Evolutionary conservation across 2,888 invertebrate genomes (phyloP), one percentile per base, ranked within the genome.

Genomic region (Chalcosyrphus nemorum): DNA sequence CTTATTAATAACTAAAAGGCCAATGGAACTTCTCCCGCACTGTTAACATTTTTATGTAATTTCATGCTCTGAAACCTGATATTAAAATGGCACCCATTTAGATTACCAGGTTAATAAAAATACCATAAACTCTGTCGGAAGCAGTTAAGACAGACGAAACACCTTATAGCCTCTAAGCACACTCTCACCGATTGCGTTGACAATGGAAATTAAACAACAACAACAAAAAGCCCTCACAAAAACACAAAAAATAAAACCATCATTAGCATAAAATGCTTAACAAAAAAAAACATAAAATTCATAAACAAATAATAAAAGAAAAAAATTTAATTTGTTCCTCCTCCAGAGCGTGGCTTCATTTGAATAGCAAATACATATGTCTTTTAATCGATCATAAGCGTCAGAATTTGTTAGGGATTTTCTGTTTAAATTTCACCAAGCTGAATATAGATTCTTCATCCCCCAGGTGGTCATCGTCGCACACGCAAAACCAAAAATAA

Each of bases 71-170:
- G n/a, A 57, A 65, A 66, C 65, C 38, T 35, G 56, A 56, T 75
- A 56, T 56, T 35, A 9, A 65, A 65, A 47, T 21, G 56, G 9
- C 65, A 75, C 29, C 38, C 66, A 66, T 75, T 61, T 50, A 66
- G 66, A 66, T 52, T 38, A 66, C 54, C 57, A 45, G 41, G 57
- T 9, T 59, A 66, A 59, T 66, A 32, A 76, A 50, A 54, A 35
- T 9, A 1, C n/a, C 45, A 56, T 65, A 57, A 76, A 76, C 15
- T 21, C 35, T 68, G 32, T 59, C 66, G 76, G 76, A 76, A 76
- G 76, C 76, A 17, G 54, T 74, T 74, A 74, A 43, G 38, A 38
- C 17, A 19, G 38, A 24, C 43, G 43, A 19, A 47, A 38, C 32
- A 21, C 35, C 56, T 19, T 56, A 21, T 9, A 19, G 35, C 11